Evolutionary conservation across 2,888 invertebrate genomes (phyloP), one percentile per base, ranked within the genome.

Genomic region (Campoplex capitator): DNA sequence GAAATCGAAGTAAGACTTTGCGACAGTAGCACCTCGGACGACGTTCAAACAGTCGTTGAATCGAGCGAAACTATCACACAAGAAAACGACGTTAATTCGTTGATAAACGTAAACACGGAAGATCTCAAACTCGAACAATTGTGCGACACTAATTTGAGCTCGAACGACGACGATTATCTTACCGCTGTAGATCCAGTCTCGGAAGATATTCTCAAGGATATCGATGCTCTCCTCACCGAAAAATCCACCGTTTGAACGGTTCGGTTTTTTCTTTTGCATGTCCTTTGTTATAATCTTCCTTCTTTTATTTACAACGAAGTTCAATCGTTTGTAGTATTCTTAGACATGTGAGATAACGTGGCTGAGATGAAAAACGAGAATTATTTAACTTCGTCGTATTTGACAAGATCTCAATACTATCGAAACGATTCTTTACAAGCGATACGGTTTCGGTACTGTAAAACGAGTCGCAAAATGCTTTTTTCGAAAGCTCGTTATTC

Each of bases 191-290:
- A 93, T 62, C 88, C 91, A 11, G 90, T 89, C 4, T 91, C 92
- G 48, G 93, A 92, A 28, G 93, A 94, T 82, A 93, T 94, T 51
- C 90, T 94, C 32, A 92, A 93, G 85, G 94, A 94, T 79, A 94
- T 94, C 67, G 93, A 94, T 73, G 93, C 92, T 1, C 75, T 94
- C n/a, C 90, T 94, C 45, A 92, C 89, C 32, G 93, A 92, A 67
- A 91, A 92, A 71, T 83, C 84, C 16, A 83, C 86, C 32, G 88
- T 89, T 54, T 92, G 88, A 90, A 81, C 58, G 65, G 23, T 62
- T 62, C 35, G n/a, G 3, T 80, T 73, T n/a, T 58, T 58, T 32
- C n/a, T 48, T 28, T 18, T n/a, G 8, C 62, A 45, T 45, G 32
- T 11, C 28, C 9, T 45, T 13, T 13, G 28, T 45, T 35, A 7